Evolutionary conservation across 2,888 invertebrate species (phyloP), one percentile per base, ranked within the genome.

Genomic region (Agriopis aurantiaria): DNA sequence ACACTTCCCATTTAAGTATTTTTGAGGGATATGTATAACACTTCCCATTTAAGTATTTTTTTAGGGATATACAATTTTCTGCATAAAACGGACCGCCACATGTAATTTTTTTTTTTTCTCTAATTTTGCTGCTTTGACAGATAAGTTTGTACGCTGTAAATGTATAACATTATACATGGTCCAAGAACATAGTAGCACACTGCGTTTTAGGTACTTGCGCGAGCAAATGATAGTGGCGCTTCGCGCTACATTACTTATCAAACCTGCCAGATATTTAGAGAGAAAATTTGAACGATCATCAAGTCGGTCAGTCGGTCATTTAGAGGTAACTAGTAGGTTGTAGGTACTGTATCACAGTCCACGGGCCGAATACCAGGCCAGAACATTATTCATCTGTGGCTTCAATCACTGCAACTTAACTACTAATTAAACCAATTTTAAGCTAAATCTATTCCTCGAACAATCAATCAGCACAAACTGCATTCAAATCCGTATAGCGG

Each of bases 401-500:
- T 65, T 11, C 52, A 51, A 69, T 57, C n/a, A 46, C 68, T 58
- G 58, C 61, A 62, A 60, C 60, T 49, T 48, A 58, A 58, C 58
- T 52, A 53, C 59, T 41, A 46, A 64, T 65, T 43, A 65, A 69
- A 69, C 69, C 61, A 69, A 69, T 57, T 65, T 65, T 52, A 52
- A 65, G 61, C 60, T 48, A 52, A 69, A 69, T 69, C 65, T 62
- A 33, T 69, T 69, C 69, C 6, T 52, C 61, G 69, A 69, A 69
- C 69, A 57, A 69, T 69, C 61, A 69, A 65, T 69, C 69, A 69
- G 52, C 41, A 59, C 52, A 62, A 69, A 69, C 61, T 69, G 69
- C 69, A 69, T 69, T 69, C 57, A 69, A 69, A 65, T 57, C 61
- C 61, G 61, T 57, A 52, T 69, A 69, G 65, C 69, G 69, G 69